Conservation (phyloP, 2,888 invertebrate genomes). For the Drosophila borealis region DNA sequence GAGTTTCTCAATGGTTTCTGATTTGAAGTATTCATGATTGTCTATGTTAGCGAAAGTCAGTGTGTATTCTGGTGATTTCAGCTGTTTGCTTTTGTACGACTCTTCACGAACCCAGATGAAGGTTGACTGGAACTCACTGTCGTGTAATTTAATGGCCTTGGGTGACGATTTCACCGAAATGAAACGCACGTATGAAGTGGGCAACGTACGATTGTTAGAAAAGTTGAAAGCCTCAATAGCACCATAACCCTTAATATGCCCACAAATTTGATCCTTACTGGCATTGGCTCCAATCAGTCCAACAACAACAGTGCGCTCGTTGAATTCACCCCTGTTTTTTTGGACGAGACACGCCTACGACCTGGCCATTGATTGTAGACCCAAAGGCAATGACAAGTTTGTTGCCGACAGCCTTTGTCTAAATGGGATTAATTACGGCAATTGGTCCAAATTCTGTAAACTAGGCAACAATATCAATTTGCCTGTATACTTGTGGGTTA, state of each 20-base stretch:
- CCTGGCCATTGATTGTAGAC: constrained; percentile 44
- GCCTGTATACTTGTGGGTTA: constrained; percentile 32
- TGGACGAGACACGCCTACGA: constrained; percentile 24
- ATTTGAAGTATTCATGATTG: constrained; percentile 40
- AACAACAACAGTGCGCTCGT: constrained; percentile 50
- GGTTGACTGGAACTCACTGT: constrained; percentile 55
- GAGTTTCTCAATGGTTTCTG: constrained; percentile 51
- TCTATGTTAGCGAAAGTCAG: constrained; percentile 61
- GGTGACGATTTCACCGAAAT: constrained; percentile 10
- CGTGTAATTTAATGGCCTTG: constrained; percentile 61
- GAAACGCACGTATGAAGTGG: constrained; percentile 64
- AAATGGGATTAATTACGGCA: constrained; percentile 34
- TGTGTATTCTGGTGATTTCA: constrained; percentile 49
- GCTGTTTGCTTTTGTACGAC: background rate
- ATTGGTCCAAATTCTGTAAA: constrained; percentile 75
- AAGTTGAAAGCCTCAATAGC: constrained; percentile 46
- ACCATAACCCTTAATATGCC: constrained; percentile 66
- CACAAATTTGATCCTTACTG: constrained; percentile 46
- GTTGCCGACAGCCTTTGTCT: constrained; percentile 30
- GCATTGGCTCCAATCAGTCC: constrained; percentile 49
- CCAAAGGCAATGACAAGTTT: constrained; percentile 58
- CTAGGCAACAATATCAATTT: constrained; percentile 59
- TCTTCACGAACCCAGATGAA: constrained; percentile 60
- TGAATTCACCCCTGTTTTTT: background rate
- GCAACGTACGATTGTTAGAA: constrained; percentile 40